phyloP scores from a whole-genome alignment of 2,888 invertebrate genomes.

The Bedellia somnulentella region DNA sequence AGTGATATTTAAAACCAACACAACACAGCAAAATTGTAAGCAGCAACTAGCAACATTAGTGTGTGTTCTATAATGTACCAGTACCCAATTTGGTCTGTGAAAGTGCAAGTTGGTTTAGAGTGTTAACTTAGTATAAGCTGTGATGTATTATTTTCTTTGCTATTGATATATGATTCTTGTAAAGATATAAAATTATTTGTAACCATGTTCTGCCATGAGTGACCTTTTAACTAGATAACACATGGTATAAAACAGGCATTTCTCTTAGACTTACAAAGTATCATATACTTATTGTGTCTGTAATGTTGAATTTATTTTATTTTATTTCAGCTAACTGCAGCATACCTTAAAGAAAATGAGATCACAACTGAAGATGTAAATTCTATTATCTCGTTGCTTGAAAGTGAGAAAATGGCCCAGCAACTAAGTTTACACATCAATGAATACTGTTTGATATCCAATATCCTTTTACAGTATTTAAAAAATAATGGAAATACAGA shows the following conservation, averaged over 20 bases:
- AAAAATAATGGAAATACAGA: slow-evolving; percentile 13
- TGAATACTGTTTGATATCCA: slow-evolving; percentile 26
- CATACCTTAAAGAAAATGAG: slow-evolving; percentile 27
- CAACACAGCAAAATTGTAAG: too few relatives aligned
- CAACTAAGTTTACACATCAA: slow-evolving; percentile 27
- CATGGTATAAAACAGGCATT: background rate
- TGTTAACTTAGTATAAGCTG: too few relatives aligned
- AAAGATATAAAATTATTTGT: too few relatives aligned
- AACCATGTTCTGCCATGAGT: too few relatives aligned
- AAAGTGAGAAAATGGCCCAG: slow-evolving; percentile 27
- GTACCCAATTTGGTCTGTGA: too few relatives aligned
- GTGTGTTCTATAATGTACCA: too few relatives aligned
- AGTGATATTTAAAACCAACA: too few relatives aligned
- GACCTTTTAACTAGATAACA: too few relatives aligned
- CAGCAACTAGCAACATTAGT: too few relatives aligned
- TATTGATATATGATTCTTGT: too few relatives aligned
- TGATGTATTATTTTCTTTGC: too few relatives aligned
- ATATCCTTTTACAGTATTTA: slow-evolving; percentile 27
- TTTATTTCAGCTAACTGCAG: slow-evolving; percentile 39
- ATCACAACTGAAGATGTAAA: slow-evolving; percentile 22
- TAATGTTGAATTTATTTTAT: slow-evolving; percentile 5
- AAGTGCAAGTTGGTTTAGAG: too few relatives aligned
- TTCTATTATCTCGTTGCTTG: slow-evolving; percentile 27
- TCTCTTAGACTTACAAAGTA: background rate
- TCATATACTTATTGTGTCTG: background rate